Conservation (phyloP, 2,888 invertebrate genomes). For the Meloe dianella region DNA sequence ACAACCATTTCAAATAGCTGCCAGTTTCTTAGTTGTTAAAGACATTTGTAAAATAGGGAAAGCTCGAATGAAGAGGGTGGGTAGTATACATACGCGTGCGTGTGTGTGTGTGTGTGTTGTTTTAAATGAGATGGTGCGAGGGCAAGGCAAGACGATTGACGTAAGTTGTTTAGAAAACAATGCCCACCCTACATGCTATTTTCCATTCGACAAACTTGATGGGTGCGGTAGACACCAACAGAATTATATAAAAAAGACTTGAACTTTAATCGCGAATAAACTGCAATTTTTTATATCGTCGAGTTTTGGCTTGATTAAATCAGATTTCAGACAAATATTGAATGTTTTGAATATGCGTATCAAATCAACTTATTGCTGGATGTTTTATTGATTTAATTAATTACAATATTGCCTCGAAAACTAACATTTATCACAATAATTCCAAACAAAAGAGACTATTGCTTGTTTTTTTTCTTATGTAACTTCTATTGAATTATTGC, state of each 20-base stretch:
- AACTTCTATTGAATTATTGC: neutral
- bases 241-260: neutral
- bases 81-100: too few species aligned
- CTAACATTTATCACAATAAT: neutral
- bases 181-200: neutral
- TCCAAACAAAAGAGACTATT: neutral
- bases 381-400: neutral
- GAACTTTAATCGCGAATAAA: neutral
- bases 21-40: neutral
- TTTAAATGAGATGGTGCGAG: neutral
- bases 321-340: too few species aligned
- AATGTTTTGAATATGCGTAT: neutral
- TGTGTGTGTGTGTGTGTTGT: neutral
- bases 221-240: neutral
- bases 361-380: neutral
- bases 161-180: slow-evolving; percentile 10
- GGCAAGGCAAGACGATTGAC: slow-evolving; percentile 1
- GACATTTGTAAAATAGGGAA: neutral
- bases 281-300: too few species aligned
- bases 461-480: too few species aligned
- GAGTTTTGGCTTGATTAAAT: too few species aligned
- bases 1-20: neutral
- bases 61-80: neutral
- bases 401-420: neutral
- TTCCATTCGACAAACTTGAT: neutral